These are phyloP conservation scores for Oryctes rhinoceros DNA, from an alignment of 1,140 invertebrate genomes.

Conservation along the genomic window DNA sequence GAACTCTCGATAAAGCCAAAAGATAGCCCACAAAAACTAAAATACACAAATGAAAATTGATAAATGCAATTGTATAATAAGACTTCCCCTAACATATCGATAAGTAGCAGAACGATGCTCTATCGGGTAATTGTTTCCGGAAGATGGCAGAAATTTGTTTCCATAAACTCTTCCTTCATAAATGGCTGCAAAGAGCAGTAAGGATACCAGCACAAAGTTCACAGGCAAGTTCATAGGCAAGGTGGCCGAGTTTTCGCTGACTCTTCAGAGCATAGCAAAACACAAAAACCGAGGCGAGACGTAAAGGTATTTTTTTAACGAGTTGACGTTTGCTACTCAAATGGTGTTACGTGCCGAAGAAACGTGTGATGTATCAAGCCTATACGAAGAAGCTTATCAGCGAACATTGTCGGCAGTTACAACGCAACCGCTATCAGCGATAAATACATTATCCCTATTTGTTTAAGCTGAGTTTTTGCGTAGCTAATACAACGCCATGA, in stretches of 20 bases:
- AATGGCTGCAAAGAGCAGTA: too few relatives aligned
- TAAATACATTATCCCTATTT: slow-evolving; percentile 40
- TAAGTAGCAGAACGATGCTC: too few relatives aligned
- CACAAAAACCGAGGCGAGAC: neutral
- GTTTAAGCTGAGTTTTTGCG: slow-evolving; percentile 38
- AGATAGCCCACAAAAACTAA: too few relatives aligned
- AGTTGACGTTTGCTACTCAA: neutral
- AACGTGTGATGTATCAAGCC: neutral
- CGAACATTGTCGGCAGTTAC: neutral
- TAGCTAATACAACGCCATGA: slow-evolving; percentile 38
- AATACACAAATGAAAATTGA: too few relatives aligned
- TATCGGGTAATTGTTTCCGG: too few relatives aligned
- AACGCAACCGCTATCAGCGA: neutral
- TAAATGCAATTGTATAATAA: too few relatives aligned
- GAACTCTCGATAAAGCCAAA: too few relatives aligned
- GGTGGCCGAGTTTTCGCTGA: neutral
- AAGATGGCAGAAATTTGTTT: too few relatives aligned
- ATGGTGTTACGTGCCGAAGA: neutral
- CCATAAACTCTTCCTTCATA: too few relatives aligned
- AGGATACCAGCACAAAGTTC: too few relatives aligned
- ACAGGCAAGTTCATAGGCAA: neutral
- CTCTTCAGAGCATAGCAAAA: neutral
- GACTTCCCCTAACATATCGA: too few relatives aligned
- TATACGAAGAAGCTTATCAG: neutral
- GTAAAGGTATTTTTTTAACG: neutral